Base-by-base conservation (phyloP, 2,888 invertebrate species). In the Petrolisthes manimaculis region DNA sequence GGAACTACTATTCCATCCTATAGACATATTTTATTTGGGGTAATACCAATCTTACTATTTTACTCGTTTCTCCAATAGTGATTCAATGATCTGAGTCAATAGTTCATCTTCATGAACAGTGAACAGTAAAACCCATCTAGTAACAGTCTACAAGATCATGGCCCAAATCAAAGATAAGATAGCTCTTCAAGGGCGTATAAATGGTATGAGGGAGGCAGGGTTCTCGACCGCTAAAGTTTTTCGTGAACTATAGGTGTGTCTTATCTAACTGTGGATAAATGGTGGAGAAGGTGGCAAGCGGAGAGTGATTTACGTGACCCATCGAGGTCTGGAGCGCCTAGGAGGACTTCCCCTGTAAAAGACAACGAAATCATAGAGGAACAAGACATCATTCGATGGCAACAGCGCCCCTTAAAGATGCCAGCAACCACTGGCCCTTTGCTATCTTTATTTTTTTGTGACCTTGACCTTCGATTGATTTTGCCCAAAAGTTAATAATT, bases 241-340 rank as follows among this genome's bases (percentile, higher is more conserved):
- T 37, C 37, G 51, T 9, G 79, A 79, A 79, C 53, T 21, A 53
- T 21, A 53, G 79, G 51, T 18, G 81, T 81, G 21, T 81, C 6
- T 37, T 8, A 56, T 14, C 2, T 4, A 81, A 81, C 56, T 21
- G 81, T 81, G 6, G 53, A 53, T 18, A 81, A 81, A 56, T 37
- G 37, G 37, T 37, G 37, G 37, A 37, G 37, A 37, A 37, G 37
- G 37, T 37, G 37, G 37, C 37, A 3, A 81, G 6, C 81, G 56
- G 81, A n/a, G 56, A 8, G 81, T 53, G 56, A 81, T 81, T 53
- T 81, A n/a, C 24, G 81, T 21, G 81, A 56, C 56, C 61, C 3
- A 55, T 2, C 61, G 5, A 81, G 81, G 24, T 54, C 61, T 56
- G 24, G 81, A 8, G 61, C 18, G 21, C 6, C 21, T 37, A 54